Evolutionary conservation across 2,888 invertebrate species (phyloP).

Genomic region (Heliconius aoede): DNA sequence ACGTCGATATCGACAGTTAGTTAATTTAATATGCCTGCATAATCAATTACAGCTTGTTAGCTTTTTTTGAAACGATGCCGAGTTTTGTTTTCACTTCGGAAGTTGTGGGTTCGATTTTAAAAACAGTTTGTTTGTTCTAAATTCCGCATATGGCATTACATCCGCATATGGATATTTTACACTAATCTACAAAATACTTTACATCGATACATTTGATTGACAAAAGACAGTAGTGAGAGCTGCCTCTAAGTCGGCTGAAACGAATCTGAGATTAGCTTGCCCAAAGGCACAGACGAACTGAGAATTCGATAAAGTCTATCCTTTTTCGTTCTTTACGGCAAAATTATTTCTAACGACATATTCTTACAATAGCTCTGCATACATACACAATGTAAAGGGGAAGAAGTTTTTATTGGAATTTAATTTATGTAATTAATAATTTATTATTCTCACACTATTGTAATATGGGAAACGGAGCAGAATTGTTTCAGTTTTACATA

Average conservation of each 20-base stretch:
- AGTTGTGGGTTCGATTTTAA: background rate
- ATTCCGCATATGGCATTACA: too few relatives aligned
- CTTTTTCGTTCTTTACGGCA: too few relatives aligned
- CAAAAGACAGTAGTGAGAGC: too few relatives aligned
- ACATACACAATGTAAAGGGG: background rate
- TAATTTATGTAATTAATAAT: background rate
- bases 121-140: background rate
- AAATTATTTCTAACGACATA: too few relatives aligned
- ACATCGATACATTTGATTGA: too few relatives aligned
- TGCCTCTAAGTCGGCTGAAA: too few relatives aligned
- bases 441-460: background rate
- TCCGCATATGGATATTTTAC: too few relatives aligned
- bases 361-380: background rate
- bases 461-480: background rate
- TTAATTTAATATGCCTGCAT: slow-evolving; percentile 19
- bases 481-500: background rate
- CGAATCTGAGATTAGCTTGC: too few relatives aligned
- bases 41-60: slow-evolving; percentile 17
- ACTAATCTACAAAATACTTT: too few relatives aligned
- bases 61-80: background rate
- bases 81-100: background rate
- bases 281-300: too few relatives aligned
- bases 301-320: too few relatives aligned
- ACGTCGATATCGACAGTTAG: slow-evolving; percentile 18
- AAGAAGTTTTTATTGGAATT: background rate